Evolutionary conservation across 2,888 invertebrate species (phyloP).

Genomic region (Drosophila cognata): DNA sequence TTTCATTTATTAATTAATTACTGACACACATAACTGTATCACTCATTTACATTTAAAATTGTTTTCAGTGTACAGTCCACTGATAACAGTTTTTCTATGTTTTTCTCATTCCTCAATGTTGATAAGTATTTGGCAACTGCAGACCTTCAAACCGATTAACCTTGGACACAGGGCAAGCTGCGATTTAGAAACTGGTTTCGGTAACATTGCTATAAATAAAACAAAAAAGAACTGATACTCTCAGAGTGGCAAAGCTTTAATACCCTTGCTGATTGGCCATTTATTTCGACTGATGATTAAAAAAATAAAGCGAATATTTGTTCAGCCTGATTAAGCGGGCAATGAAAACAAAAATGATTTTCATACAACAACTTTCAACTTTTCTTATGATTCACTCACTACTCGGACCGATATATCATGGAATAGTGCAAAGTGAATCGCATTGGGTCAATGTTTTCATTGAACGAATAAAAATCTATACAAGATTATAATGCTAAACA

Average conservation of each 20-base stretch:
- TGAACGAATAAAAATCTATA: slow-evolving; percentile 1
- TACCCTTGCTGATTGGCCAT: slow-evolving; percentile 6
- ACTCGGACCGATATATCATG: not conserved
- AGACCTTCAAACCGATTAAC: slow-evolving; percentile 36
- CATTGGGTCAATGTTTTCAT: slow-evolving; percentile 6
- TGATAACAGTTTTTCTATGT: slow-evolving; percentile 15
- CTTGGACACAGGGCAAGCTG: slow-evolving; percentile 30
- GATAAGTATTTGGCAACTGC: slow-evolving; percentile 37
- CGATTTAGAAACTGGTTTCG: slow-evolving; percentile 30
- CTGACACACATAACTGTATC: not conserved
- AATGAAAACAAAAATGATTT: not conserved
- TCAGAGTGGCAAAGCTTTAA: slow-evolving; percentile 1
- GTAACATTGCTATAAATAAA: slow-evolving; percentile 30
- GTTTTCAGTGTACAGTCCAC: slow-evolving; percentile 9
- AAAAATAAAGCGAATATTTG: not conserved
- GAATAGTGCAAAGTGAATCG: not conserved
- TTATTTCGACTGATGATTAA: not conserved
- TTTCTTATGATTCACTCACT: not conserved
- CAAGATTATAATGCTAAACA: slow-evolving; percentile 1
- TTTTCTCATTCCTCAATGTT: slow-evolving; percentile 13
- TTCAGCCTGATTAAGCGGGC: not conserved
- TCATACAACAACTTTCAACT: not conserved
- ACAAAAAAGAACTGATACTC: slow-evolving; percentile 14
- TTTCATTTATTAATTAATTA: not conserved
- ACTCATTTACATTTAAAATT: not conserved